Conservation (phyloP, 2,797 vertebrate species). For the Naso thynnoides region DNA sequence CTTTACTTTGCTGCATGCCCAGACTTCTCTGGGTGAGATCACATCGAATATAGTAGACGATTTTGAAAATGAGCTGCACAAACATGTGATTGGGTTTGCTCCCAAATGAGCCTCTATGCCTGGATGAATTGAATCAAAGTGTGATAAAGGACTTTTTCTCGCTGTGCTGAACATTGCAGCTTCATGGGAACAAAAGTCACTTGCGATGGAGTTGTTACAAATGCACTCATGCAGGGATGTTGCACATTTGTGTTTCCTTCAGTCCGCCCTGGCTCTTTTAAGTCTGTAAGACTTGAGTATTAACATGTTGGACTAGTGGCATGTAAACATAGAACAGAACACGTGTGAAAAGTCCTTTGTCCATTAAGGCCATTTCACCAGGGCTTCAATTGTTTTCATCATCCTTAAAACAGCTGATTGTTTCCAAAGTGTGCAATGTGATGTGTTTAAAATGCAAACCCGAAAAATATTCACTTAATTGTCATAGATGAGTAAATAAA, state of each 20-base stretch:
- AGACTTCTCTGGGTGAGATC: conserved; percentile 18
- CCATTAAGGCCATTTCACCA: background rate
- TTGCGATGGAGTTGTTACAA: conserved; percentile 57
- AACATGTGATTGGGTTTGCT: conserved; percentile 34
- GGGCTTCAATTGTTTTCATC: no score
- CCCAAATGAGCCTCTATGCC: conserved; percentile 41
- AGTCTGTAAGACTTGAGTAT: conserved; percentile 29
- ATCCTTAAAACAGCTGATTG: no score
- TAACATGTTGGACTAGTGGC: conserved; percentile 22
- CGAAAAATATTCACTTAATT: no score
- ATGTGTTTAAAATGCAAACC: no score
- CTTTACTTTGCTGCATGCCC: conserved; percentile 3
- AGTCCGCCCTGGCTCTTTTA: conserved; percentile 50
- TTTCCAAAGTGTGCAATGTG: no score
- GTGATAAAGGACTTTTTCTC: conserved; percentile 57
- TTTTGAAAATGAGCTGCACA: conserved; percentile 35
- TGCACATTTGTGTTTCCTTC: conserved; percentile 66
- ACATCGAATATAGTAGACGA: background rate
- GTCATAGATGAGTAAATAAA: no score
- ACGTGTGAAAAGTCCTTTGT: conserved; percentile 10
- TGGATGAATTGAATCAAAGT: conserved; percentile 59
- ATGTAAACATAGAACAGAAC: conserved; percentile 10
- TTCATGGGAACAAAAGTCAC: conserved; percentile 70
- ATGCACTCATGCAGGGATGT: conserved; percentile 50
- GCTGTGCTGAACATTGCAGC: conserved; percentile 51